Evolutionary conservation across 2,113 vertebrate genomes (phyloP).

Genomic region (Gymnarchus niloticus): DNA sequence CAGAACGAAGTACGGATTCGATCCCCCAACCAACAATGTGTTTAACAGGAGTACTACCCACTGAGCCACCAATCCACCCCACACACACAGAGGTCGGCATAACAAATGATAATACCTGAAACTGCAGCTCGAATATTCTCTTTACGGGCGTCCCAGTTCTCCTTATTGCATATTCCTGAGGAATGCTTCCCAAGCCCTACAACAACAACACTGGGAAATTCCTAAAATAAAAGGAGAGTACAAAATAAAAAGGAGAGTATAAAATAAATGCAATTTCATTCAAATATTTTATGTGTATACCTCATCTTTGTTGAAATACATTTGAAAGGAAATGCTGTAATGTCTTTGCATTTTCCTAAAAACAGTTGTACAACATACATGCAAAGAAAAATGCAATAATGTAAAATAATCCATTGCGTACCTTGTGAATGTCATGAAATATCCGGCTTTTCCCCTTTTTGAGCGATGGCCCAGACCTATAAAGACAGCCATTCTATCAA

Average conservation of each 20-base stretch:
- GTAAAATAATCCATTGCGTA: conserved; percentile 44
- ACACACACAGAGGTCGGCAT: neutral
- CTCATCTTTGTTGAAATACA: neutral
- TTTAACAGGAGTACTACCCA: too few species aligned
- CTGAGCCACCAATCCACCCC: neutral
- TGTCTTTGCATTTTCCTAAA: neutral
- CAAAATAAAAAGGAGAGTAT: neutral
- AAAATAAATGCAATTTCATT: neutral
- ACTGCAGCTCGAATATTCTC: conserved; percentile 84
- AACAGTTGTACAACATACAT: neutral
- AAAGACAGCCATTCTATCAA: neutral
- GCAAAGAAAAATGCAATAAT: neutral
- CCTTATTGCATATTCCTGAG: conserved; percentile 69
- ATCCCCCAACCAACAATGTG: too few species aligned
- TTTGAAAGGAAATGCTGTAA: neutral
- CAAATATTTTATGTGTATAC: neutral
- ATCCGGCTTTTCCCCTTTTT: conserved; percentile 84
- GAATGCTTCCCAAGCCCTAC: conserved; percentile 79
- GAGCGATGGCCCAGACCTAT: conserved; percentile 81
- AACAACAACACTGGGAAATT: conserved; percentile 79
- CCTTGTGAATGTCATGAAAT: conserved; percentile 89
- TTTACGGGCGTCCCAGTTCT: conserved; percentile 84
- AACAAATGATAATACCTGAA: conserved; percentile 63
- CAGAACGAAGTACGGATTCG: too few species aligned
- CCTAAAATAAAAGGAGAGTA: conserved; percentile 56